Conservation (phyloP, 1,140 invertebrate species). For the Drosophila nasuta region DNA sequence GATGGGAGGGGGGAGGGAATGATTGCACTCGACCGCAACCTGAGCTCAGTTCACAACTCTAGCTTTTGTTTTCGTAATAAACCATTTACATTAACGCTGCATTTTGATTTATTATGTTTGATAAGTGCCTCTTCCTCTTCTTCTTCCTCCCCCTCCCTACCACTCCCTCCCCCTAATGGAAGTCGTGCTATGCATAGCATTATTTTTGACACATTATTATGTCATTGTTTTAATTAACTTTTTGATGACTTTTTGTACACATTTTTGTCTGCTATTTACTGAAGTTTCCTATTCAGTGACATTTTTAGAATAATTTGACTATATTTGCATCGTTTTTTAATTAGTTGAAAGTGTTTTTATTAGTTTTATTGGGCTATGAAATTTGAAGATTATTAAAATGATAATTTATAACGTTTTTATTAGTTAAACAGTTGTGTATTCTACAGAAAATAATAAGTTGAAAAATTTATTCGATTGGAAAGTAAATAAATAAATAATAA, state of each 20-base stretch:
- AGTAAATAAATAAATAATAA: too few relatives aligned
- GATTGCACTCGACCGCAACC: conserved; percentile 30
- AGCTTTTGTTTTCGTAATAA: conserved; percentile 14
- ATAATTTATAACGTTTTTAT: too few relatives aligned
- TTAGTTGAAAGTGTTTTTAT: too few relatives aligned
- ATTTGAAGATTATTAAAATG: too few relatives aligned
- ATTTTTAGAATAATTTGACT: too few relatives aligned
- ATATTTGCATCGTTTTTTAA: too few relatives aligned
- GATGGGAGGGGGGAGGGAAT: not conserved
- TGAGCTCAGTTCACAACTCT: conserved; percentile 18
- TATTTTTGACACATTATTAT: conserved; percentile 14
- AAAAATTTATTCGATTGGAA: too few relatives aligned
- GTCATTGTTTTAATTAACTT: conserved; percentile 15
- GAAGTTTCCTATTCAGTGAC: not conserved
- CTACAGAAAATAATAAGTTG: too few relatives aligned
- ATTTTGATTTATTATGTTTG: conserved; percentile 64
- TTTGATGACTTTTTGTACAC: not conserved
- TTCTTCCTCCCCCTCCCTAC: not conserved
- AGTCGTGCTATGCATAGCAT: not conserved
- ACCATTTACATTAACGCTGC: conserved; percentile 53
- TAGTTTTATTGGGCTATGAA: too few relatives aligned
- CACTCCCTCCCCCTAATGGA: not conserved
- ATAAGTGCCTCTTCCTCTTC: conserved; percentile 26
- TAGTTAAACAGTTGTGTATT: too few relatives aligned
- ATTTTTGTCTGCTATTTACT: not conserved